Evolutionary conservation across 2,797 vertebrate genomes (phyloP).

Genomic region (Sebastes nivosus): DNA sequence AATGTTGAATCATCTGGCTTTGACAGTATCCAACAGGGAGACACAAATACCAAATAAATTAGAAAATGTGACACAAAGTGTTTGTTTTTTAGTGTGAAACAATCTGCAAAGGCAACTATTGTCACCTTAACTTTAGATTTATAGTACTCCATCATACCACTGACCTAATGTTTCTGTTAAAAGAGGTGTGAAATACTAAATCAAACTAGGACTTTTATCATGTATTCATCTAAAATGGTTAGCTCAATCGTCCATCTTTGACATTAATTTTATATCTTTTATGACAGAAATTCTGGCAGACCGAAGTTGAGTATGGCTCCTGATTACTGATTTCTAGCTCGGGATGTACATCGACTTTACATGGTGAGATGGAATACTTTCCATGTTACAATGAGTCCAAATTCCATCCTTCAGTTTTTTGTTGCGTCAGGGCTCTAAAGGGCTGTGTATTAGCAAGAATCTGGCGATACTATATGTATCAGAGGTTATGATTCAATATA

Average conservation of each 20-base stretch:
- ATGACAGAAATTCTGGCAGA: background rate
- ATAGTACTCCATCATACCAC: background rate
- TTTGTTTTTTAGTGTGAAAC: background rate
- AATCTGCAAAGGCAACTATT: background rate
- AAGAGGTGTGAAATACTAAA: background rate
- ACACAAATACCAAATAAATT: slow-evolving; percentile 4
- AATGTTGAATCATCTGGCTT: slow-evolving; percentile 44
- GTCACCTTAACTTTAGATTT: background rate
- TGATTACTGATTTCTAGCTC: background rate
- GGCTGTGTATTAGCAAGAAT: too few species aligned
- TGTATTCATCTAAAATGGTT: background rate
- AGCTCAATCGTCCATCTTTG: background rate
- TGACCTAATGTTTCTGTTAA: background rate
- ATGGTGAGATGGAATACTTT: background rate
- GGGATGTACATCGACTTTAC: background rate
- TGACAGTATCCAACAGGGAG: slow-evolving; percentile 30
- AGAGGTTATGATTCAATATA: too few species aligned
- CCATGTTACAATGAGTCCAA: background rate
- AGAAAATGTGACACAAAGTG: background rate
- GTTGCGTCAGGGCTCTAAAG: background rate
- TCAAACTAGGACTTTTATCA: background rate
- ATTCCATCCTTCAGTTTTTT: background rate
- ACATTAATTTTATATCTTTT: background rate
- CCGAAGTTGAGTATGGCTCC: background rate
- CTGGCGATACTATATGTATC: too few species aligned